These are phyloP conservation scores for Jaculus jaculus DNA, from an alignment of 2,113 vertebrate species.

Conservation along the genomic window DNA sequence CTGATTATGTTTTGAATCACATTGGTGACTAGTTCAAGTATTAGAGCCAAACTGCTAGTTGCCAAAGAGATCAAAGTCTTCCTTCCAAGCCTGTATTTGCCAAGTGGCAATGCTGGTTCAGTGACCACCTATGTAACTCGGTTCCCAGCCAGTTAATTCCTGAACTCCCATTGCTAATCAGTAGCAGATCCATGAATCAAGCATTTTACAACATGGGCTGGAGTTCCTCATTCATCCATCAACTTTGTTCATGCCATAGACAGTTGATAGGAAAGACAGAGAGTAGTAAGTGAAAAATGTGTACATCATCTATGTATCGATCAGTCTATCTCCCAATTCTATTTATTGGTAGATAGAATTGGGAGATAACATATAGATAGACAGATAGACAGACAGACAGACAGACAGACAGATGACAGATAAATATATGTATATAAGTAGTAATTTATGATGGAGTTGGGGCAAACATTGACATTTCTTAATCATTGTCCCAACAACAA, in stretches of 20 bases:
- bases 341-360: no score
- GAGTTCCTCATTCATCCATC: background rate
- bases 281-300: background rate
- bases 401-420: no score
- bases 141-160: background rate
- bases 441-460: background rate
- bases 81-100: background rate
- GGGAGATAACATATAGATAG: no score
- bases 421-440: background rate
- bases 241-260: background rate
- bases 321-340: no score
- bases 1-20: background rate
- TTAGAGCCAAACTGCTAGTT: slow-evolving; percentile 45
- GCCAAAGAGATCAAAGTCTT: slow-evolving; percentile 12
- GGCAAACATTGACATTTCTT: background rate
- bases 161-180: background rate
- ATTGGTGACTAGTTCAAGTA: slow-evolving; percentile 34
- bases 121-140: background rate
- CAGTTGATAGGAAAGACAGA: background rate
- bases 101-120: slow-evolving; percentile 11
- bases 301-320: no score
- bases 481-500: background rate
- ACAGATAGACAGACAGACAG: no score
- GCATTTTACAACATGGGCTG: background rate
- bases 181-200: background rate